Percentiles rank a stretch among this genome's conserved stretches.
phyloP scores from a whole-genome alignment of 2,888 invertebrate species.

The Himalopsyche tibetana region DNA sequence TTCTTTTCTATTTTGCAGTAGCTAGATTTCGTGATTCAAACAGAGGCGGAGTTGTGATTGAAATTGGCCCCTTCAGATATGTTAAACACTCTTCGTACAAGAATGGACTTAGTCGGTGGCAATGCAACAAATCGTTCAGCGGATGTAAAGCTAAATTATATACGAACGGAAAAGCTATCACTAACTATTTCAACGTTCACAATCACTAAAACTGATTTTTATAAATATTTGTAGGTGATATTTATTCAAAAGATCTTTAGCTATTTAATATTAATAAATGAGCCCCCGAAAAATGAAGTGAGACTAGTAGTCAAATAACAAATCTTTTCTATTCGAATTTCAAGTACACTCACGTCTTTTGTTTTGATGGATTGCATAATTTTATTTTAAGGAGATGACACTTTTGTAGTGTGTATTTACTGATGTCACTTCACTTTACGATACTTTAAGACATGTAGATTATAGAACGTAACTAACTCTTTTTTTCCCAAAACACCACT shows the following conservation, averaged over 20 bases:
- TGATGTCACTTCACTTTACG: no score
- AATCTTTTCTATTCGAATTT: no score
- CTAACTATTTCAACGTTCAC: constrained; percentile 31
- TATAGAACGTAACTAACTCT: no score
- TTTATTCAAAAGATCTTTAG: constrained; percentile 39
- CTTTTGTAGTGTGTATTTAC: no score
- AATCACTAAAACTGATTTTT: constrained; percentile 29
- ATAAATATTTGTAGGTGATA: background rate
- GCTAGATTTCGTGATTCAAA: constrained; percentile 33
- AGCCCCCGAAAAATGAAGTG: no score
- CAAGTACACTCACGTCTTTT: no score
- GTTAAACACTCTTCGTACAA: constrained; percentile 54
- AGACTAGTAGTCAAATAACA: no score
- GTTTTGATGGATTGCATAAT: no score
- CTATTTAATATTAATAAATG: constrained; percentile 41
- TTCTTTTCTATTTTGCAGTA: constrained; percentile 27
- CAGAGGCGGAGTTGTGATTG: constrained; percentile 54
- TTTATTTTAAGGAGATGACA: no score
- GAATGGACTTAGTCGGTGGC: constrained; percentile 59
- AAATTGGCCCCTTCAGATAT: constrained; percentile 57
- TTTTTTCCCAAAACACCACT: no score
- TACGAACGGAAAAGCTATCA: constrained; percentile 47
- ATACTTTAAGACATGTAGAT: no score
- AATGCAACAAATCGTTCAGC: constrained; percentile 57
- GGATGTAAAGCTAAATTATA: constrained; percentile 58